A percentile compares a stretch with the other conserved stretches of the same genome.
These are phyloP conservation scores for Chrysolophus pictus DNA, from an alignment of 2,797 vertebrate genomes.

Conservation along the genomic window DNA sequence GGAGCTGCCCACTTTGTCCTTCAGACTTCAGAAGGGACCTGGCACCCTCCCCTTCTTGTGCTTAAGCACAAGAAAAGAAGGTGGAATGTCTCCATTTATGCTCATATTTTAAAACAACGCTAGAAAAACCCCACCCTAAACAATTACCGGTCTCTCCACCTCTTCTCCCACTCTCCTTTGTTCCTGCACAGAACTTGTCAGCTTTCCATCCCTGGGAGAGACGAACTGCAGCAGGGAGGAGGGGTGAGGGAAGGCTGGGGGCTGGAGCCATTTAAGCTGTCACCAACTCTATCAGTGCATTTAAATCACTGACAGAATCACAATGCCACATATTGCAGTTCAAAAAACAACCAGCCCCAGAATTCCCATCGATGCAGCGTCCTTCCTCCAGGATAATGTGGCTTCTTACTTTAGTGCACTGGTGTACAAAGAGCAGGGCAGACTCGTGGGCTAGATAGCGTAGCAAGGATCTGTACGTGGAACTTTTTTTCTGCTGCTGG, in stretches of 20 bases:
- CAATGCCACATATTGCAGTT: conserved; percentile 68
- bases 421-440: conserved; percentile 6
- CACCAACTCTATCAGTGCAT: conserved; percentile 76
- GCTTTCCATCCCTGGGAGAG: conserved; percentile 58
- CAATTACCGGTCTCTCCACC: conserved; percentile 59
- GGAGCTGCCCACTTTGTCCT: background rate
- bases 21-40: background rate
- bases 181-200: conserved; percentile 68
- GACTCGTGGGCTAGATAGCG: background rate
- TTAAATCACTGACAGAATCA: conserved; percentile 80
- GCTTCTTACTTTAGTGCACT: conserved; percentile 22
- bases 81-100: conserved; percentile 41
- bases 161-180: conserved; percentile 65
- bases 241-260: conserved; percentile 67
- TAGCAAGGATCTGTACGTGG: conserved; percentile 10
- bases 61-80: conserved; percentile 16
- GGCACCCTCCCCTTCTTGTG: conserved; percentile 4
- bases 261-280: conserved; percentile 81
- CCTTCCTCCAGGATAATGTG: conserved; percentile 23
- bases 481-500: conserved; percentile 55
- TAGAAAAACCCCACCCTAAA: conserved; percentile 51
- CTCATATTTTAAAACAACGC: conserved; percentile 52
- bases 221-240: conserved; percentile 52
- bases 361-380: conserved; percentile 9
- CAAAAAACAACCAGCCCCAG: conserved; percentile 59